These are phyloP conservation scores for Drosophila baimaii DNA, from an alignment of 1,140 invertebrate species.

Conservation along the genomic window DNA sequence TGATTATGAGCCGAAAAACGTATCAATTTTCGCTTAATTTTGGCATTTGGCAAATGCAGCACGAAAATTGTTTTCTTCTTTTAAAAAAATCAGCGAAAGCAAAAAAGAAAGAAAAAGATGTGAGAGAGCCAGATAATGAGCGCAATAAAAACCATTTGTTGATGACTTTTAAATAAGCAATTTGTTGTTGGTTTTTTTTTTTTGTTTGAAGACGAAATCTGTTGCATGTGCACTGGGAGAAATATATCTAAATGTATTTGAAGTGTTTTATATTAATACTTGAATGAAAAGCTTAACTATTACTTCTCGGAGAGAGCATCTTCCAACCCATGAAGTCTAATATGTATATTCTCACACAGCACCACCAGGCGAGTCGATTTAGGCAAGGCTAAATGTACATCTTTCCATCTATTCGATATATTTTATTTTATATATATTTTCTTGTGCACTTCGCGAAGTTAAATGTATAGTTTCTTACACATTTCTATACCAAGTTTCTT, in stretches of 20 bases:
- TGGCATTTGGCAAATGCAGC: conserved; percentile 35
- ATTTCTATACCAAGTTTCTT: too few species aligned
- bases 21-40: conserved; percentile 69
- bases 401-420: too few species aligned
- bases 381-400: too few species aligned
- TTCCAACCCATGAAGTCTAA: too few species aligned
- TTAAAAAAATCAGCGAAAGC: conserved; percentile 46
- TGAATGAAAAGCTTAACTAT: too few species aligned
- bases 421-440: too few species aligned
- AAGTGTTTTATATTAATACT: background rate
- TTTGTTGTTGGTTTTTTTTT: conserved; percentile 35
- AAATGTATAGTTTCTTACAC: too few species aligned
- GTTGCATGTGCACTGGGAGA: background rate
- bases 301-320: too few species aligned
- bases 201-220: background rate
- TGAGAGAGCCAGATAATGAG: conserved; percentile 22
- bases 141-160: conserved; percentile 43
- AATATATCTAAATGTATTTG: too few species aligned
- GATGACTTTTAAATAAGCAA: conserved; percentile 55
- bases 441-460: too few species aligned
- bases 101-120: conserved; percentile 9
- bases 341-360: too few species aligned
- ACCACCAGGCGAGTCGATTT: too few species aligned
- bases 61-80: conserved; percentile 22
- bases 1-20: conserved; percentile 18